These are phyloP conservation scores for Imbricaverruca yamaguchii DNA, from an alignment of 2,888 invertebrate species.

Conservation along the genomic window DNA sequence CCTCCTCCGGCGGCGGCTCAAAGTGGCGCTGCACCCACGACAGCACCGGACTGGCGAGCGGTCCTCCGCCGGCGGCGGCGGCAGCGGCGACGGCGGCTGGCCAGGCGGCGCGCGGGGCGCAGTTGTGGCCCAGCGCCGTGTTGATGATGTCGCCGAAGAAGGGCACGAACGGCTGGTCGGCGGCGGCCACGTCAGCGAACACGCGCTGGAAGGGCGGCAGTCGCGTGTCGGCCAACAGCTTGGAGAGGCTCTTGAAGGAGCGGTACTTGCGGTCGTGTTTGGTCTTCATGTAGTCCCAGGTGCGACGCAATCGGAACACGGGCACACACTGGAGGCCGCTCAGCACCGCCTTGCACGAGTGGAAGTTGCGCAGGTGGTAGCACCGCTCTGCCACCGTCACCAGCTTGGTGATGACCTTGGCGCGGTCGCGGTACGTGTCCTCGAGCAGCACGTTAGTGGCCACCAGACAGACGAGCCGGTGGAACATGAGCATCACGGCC, in stretches of 20 bases:
- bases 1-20: slow-evolving; percentile 4
- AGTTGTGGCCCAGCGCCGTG: slow-evolving; percentile 63
- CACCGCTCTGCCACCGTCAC: slow-evolving; percentile 11
- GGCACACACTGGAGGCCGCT: slow-evolving; percentile 24
- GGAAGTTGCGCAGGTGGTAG: slow-evolving; percentile 11
- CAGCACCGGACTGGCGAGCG: neutral
- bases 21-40: neutral
- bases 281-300: slow-evolving; percentile 57
- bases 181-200: slow-evolving; percentile 70
- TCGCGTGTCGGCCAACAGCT: slow-evolving; percentile 49
- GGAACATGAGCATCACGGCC: neutral
- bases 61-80: slow-evolving; percentile 37
- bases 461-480: slow-evolving; percentile 22
- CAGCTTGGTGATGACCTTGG: slow-evolving; percentile 13
- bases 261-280: slow-evolving; percentile 58
- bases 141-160: slow-evolving; percentile 47
- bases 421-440: neutral
- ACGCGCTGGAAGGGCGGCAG: slow-evolving; percentile 74
- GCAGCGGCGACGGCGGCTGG: slow-evolving; percentile 53
- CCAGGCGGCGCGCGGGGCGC: slow-evolving; percentile 50
- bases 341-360: slow-evolving; percentile 23
- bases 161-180: slow-evolving; percentile 69
- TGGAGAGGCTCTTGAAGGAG: slow-evolving; percentile 30
- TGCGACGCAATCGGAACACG: slow-evolving; percentile 16
- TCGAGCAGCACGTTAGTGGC: slow-evolving; percentile 20